Conservation (phyloP, 2,888 invertebrate genomes). For the Margaritifera margaritifera region DNA sequence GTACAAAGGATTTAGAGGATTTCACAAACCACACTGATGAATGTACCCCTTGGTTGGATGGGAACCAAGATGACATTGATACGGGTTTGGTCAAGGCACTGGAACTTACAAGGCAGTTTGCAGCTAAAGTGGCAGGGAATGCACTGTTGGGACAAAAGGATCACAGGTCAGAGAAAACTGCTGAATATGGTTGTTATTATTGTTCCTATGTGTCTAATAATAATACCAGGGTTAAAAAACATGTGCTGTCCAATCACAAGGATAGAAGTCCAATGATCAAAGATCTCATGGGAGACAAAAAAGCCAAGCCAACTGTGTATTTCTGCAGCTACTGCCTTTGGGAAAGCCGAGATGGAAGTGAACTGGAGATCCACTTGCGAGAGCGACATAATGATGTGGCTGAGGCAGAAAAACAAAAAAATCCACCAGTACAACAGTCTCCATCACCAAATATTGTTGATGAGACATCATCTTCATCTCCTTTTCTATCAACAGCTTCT, state of each 20-base stretch:
- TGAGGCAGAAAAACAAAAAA: not conserved
- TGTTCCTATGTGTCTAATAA: constrained; percentile 47
- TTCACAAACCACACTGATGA: constrained; percentile 49
- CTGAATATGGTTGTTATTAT: constrained; percentile 51
- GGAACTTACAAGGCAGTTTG: constrained; percentile 38
- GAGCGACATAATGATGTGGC: constrained; percentile 28
- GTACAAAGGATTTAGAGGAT: constrained; percentile 44
- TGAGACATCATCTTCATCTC: not conserved
- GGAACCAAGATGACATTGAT: constrained; percentile 32
- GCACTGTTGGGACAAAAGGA: constrained; percentile 25
- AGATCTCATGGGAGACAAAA: constrained; percentile 35
- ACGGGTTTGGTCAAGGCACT: constrained; percentile 35
- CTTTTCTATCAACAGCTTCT: not conserved
- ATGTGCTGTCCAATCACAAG: constrained; percentile 44
- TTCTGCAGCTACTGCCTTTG: constrained; percentile 51
- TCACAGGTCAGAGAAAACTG: constrained; percentile 24
- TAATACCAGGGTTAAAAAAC: constrained; percentile 49
- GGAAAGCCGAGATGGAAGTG: constrained; percentile 42
- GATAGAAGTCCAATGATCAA: constrained; percentile 36
- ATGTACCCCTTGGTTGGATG: constrained; percentile 51
- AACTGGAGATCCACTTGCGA: constrained; percentile 34
- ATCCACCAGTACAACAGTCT: not conserved
- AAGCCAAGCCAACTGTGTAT: constrained; percentile 34
- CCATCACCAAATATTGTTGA: not conserved
- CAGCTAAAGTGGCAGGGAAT: constrained; percentile 34